Base-by-base conservation (phyloP, 2,113 vertebrate species). In the Pygoscelis antarcticus region DNA sequence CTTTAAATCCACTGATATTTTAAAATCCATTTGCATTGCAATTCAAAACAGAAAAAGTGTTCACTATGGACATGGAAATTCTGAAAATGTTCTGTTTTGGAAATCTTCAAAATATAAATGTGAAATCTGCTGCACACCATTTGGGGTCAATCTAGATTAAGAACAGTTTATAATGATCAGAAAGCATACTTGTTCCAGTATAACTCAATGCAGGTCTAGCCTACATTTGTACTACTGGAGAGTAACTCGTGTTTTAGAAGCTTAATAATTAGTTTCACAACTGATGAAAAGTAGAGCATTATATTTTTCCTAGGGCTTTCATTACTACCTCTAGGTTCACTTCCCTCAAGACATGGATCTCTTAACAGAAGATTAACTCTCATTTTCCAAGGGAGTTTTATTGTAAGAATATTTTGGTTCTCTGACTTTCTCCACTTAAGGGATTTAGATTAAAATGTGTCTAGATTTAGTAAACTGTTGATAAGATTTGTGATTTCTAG, bases 351-450 rank as follows among this genome's bases (percentile, higher is more conserved):
- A 87, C 51, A 69, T 49, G 46, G 54, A 79, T 69, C 58, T 92
- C 44, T 87, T 79, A 92, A 61, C 25, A 89, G 76, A 91, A 86
- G 55, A 89, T 89, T 96, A 87, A 84, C 69, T 81, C 76, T 34
- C 42, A 34, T 54, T 87, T 91, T 93, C n/a, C 52, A 66, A 7
- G 11, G 30, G 62, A 90, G 22, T 70, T 92, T 79, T 94, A 72
- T 29, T 84, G 20, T 65, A 69, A 60, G 77, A 68, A 75, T 71
- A 91, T 75, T 91, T 71, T 79, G 20, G 34, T 65, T 89, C 80
- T 76, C 65, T 68, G 65, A 72, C n/a, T 91, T 89, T 66, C 38
- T 86, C 36, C 19, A 17, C 70, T 78, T 84, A 79, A 76, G 9
- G 18, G 40, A 76, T 84, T 93, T 72, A 87, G 78, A 95, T 92